A percentile compares a stretch with the other conserved stretches of the same genome.
phyloP scores from a whole-genome alignment of 2,113 vertebrate genomes.

The Thalassarche chlororhynchos region DNA sequence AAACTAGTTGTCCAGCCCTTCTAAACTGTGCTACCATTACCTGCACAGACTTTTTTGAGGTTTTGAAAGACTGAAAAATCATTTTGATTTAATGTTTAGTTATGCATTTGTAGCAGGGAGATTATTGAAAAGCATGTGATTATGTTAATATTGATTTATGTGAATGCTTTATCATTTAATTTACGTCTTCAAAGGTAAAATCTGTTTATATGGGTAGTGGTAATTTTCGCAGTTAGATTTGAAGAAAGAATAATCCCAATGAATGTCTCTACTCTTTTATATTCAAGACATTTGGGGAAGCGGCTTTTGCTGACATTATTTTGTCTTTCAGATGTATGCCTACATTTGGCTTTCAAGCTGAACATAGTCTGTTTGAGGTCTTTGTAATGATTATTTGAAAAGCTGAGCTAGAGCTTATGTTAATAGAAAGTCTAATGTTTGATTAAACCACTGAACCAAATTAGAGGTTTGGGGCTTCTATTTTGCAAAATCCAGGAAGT shows the following conservation, averaged over 20 bases:
- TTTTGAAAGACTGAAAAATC: not conserved
- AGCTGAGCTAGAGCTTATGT: not conserved
- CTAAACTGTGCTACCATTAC: not conserved
- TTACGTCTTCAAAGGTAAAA: not conserved
- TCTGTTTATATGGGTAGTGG: not conserved
- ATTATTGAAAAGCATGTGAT: not conserved
- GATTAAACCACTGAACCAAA: not conserved
- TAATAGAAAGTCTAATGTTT: not conserved
- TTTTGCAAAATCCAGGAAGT: not conserved
- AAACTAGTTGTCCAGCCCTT: not conserved
- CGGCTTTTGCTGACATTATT: not conserved
- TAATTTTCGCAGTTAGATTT: not conserved
- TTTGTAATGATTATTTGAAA: not conserved
- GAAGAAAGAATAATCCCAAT: not conserved
- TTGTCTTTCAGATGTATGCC: not conserved
- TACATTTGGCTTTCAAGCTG: not conserved
- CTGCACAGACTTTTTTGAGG: not conserved
- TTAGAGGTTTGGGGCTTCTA: not conserved
- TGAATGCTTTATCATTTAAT: not conserved
- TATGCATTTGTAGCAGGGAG: not conserved
- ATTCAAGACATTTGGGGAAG: not conserved
- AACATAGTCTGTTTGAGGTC: not conserved
- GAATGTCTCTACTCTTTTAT: not conserved
- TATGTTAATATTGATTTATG: not conserved
- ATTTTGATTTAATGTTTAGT: not conserved